phyloP scores from a whole-genome alignment of 2,888 invertebrate genomes.

The Neoitamus cyanurus region DNA sequence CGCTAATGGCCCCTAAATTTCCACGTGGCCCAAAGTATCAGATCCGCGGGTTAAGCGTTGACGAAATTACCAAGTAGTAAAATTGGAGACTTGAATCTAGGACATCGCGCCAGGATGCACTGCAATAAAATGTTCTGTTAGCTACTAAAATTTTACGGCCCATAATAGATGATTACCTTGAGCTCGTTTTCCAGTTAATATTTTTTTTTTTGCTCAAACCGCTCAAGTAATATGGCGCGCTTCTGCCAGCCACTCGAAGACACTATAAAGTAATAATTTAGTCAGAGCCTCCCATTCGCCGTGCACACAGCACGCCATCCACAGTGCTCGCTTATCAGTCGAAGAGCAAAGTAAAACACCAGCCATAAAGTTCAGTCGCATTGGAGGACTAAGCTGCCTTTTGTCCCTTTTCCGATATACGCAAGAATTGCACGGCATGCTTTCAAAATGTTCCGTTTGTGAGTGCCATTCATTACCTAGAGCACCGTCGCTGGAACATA shows the following conservation, averaged over 20 bases:
- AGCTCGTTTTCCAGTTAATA: not conserved
- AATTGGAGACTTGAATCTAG: too few relatives aligned
- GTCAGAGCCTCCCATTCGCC: not conserved
- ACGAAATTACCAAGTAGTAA: too few relatives aligned
- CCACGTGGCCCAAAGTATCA: too few relatives aligned
- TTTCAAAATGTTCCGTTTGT: not conserved
- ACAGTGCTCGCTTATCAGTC: not conserved
- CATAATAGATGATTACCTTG: not conserved
- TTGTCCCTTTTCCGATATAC: not conserved
- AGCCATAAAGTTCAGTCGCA: not conserved
- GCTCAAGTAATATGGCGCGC: not conserved
- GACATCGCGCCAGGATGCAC: too few relatives aligned
- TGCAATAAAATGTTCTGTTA: too few relatives aligned
- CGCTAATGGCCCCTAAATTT: too few relatives aligned
- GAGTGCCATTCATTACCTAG: not conserved
- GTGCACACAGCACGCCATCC: not conserved
- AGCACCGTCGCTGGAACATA: not conserved
- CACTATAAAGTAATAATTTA: not conserved
- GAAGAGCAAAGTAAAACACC: not conserved
- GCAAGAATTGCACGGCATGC: not conserved
- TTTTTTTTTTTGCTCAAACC: not conserved
- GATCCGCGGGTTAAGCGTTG: too few relatives aligned
- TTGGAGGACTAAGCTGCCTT: not conserved
- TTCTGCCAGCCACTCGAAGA: not conserved
- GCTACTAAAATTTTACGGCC: not conserved